Conservation (phyloP, 2,797 vertebrate genomes). For the Bradypodion pumilum region DNA sequence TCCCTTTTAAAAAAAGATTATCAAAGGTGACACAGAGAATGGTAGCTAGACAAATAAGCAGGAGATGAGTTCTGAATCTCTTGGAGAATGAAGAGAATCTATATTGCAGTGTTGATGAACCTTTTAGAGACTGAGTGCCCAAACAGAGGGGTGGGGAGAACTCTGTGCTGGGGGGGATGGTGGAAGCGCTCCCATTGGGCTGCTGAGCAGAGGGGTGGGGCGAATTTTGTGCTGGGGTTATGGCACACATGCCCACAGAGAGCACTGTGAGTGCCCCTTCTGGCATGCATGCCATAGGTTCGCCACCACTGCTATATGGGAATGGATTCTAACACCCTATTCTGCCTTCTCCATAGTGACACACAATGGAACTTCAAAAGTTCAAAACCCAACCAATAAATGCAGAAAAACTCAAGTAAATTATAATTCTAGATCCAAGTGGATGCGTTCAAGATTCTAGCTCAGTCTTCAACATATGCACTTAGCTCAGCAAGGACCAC, state of each 20-base stretch:
- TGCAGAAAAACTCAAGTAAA: not conserved
- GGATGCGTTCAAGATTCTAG: constrained; percentile 4
- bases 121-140: too few species aligned
- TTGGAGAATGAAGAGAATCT: not conserved
- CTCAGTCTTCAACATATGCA: constrained; percentile 27
- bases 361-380: not conserved
- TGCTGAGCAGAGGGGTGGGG: too few species aligned
- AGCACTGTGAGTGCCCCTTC: too few species aligned
- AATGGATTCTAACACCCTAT: not conserved
- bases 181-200: too few species aligned
- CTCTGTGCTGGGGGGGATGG: too few species aligned
- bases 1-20: too few species aligned
- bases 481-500: not conserved
- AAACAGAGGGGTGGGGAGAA: too few species aligned
- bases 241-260: too few species aligned
- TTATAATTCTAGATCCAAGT: constrained; percentile 9
- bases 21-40: too few species aligned
- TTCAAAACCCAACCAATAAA: constrained; percentile 2
- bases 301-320: not conserved
- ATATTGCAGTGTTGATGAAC: too few species aligned
- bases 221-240: too few species aligned
- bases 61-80: not conserved
- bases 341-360: not conserved
- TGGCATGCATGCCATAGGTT: too few species aligned
- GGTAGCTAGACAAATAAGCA: not conserved